phyloP scores from a whole-genome alignment of 2,113 vertebrate genomes.

The Nothobranchius kuhntae region DNA sequence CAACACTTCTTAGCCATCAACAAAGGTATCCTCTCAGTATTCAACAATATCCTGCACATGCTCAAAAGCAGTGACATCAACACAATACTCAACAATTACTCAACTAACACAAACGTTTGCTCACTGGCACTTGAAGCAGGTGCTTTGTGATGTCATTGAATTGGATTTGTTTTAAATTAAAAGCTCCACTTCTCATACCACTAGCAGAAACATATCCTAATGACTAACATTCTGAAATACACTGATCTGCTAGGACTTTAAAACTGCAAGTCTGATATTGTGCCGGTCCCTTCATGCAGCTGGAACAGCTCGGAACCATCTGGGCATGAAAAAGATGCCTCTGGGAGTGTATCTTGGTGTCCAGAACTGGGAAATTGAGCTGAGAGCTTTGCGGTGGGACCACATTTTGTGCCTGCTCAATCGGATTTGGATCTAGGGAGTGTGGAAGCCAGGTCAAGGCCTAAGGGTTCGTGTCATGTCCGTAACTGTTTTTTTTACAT shows the following conservation, averaged over 20 bases:
- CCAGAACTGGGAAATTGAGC: constrained; percentile 11
- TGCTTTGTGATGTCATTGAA: background rate
- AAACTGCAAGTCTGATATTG: background rate
- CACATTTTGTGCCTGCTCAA: constrained; percentile 1
- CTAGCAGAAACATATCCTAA: background rate
- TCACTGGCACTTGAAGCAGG: background rate
- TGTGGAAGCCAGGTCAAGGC: background rate
- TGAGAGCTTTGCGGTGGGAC: background rate
- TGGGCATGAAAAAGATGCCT: background rate
- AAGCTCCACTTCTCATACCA: background rate
- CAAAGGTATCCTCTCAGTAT: no score
- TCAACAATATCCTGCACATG: no score
- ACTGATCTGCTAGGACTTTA: background rate
- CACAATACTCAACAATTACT: no score
- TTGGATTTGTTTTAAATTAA: background rate
- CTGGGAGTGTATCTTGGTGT: background rate
- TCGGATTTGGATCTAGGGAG: background rate
- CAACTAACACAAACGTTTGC: background rate
- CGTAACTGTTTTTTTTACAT: background rate
- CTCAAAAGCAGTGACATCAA: no score
- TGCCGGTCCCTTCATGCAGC: background rate
- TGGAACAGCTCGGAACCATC: background rate
- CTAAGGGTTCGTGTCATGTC: background rate
- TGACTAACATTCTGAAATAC: background rate
- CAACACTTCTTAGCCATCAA: no score